Percentiles rank a stretch among this genome's conserved stretches.
Conservation (phyloP, 2,888 invertebrate genomes). For the Hemicrepidius hirtus region DNA sequence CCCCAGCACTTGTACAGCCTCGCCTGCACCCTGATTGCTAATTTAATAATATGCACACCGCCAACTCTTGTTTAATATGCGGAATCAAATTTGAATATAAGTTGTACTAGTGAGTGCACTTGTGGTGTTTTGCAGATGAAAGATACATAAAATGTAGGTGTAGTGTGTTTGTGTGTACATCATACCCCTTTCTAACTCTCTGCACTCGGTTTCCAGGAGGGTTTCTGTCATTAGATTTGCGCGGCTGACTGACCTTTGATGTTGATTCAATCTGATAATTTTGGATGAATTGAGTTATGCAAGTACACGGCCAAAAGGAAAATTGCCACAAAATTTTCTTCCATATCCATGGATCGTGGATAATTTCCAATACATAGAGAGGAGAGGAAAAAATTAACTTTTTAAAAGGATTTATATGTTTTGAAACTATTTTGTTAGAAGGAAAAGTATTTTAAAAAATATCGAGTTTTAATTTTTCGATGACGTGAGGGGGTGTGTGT, state of each 20-base stretch:
- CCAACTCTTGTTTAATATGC: constrained; percentile 71
- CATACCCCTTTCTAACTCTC: constrained; percentile 23
- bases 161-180: constrained; percentile 39
- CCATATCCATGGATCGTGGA: not conserved
- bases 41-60: constrained; percentile 72
- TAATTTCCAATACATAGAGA: not conserved
- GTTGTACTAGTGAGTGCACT: constrained; percentile 67
- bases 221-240: constrained; percentile 35
- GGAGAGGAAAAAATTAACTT: not conserved
- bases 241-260: constrained; percentile 39
- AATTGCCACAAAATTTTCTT: not conserved
- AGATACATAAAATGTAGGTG: constrained; percentile 47
- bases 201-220: constrained; percentile 20
- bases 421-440: not conserved
- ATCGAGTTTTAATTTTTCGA: not conserved
- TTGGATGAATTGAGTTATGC: constrained; percentile 30
- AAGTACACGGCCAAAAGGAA: constrained; percentile 7
- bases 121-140: constrained; percentile 47
- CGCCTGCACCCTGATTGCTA: constrained; percentile 68
- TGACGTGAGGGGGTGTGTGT: not conserved
- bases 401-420: constrained; percentile 10
- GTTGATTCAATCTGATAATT: constrained; percentile 32
- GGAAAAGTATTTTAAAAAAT: not conserved
- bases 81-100: constrained; percentile 75
- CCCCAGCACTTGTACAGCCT: constrained; percentile 54